Evolutionary conservation across 2,113 vertebrate species (phyloP), one percentile per base, ranked within the genome.

Genomic region (Sitta europaea): DNA sequence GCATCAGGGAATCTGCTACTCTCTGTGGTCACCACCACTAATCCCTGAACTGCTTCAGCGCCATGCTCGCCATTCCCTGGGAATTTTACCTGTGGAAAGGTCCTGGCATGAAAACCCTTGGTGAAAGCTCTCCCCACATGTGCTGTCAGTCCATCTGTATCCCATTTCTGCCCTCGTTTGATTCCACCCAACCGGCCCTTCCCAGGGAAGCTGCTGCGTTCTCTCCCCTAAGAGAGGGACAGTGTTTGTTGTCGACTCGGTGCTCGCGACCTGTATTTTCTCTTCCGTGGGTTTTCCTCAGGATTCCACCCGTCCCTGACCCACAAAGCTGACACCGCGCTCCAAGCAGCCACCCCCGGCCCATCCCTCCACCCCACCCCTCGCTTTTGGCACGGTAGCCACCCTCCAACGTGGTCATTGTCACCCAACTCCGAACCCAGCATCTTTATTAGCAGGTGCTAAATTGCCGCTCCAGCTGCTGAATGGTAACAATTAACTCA

Each of bases 401-500:
- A 78, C 27, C 86, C 84, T 8, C 9, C n/a, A 53, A 59, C 47
- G 28, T 3, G 96, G 96, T 54, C 96, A 94, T 92, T 95, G 84
- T 31, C 96, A 70, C 75, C 51, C 84, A 28, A 71, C 96, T 92
- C 77, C 94, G 6, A 70, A 35, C 73, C 5, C 22, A 14, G n/a
- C 23, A 78, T 90, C 97, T 89, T 96, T 90, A 90, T 96, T 79
- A 97, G 97, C 98, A 98, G 97, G 97, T 96, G 97, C 97, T 94
- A 93, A 96, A 97, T 93, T 97, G 96, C 96, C 24, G 55, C 95
- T 97, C 97, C 98, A 98, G 98, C 97, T 97, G 98, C 97, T 88
- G 95, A 94, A 97, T 84, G 80, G 86, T 81, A 89, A 97, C 97
- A 97, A 98, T 98, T 97, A 98, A 92, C 96, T 88, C 96, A 92